phyloP scores from a whole-genome alignment of 2,888 invertebrate genomes.

The Monopis laevigella region DNA sequence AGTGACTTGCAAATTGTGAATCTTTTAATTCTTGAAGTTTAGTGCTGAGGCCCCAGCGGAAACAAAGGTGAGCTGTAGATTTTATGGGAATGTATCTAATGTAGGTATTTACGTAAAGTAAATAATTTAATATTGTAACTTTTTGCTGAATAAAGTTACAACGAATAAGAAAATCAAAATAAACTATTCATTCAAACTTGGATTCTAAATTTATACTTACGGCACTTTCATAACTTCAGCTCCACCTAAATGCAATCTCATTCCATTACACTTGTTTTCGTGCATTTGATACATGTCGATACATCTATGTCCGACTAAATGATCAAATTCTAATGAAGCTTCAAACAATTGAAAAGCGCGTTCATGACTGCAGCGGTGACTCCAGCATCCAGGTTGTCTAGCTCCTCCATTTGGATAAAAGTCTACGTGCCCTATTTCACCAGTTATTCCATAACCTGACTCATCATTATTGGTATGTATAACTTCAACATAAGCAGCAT shows the following conservation, averaged over 20 bases:
- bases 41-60: no score
- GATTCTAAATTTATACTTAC: no score
- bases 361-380: constrained; percentile 17
- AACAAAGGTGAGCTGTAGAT: no score
- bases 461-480: constrained; percentile 1
- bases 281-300: constrained; percentile 13
- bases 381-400: constrained; percentile 15
- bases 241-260: constrained; percentile 11
- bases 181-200: no score
- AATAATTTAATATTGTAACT: no score
- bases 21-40: no score
- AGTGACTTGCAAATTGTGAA: no score
- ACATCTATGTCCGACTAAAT: constrained; percentile 13
- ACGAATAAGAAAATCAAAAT: no score
- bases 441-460: background rate
- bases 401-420: constrained; percentile 26
- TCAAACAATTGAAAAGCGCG: constrained; percentile 17
- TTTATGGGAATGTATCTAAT: no score
- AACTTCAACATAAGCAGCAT: constrained; percentile 2
- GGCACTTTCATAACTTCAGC: constrained; percentile 5
- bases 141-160: no score
- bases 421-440: constrained; percentile 10
- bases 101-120: no score
- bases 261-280: constrained; percentile 11
- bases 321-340: constrained; percentile 13